phyloP scores from a whole-genome alignment of 2,113 vertebrate genomes.

The Oreochromis tanganicae region DNA sequence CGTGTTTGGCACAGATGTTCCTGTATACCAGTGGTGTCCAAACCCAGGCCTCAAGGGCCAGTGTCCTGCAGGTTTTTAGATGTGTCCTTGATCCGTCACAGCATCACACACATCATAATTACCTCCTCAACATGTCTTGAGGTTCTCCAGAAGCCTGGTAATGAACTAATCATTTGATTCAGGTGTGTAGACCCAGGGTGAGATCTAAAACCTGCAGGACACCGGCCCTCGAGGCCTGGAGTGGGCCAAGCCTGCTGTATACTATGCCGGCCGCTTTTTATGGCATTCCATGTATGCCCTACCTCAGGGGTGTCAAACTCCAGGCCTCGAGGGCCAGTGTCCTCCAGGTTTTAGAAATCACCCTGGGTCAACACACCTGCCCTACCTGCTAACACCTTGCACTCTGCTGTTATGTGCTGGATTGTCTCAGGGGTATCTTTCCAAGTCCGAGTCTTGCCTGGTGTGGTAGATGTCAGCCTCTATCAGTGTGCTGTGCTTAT shows the following conservation, averaged over 20 bases:
- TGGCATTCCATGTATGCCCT: neutral
- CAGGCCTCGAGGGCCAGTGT: too few relatives aligned
- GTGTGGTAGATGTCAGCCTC: too few relatives aligned
- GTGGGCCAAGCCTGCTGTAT: neutral
- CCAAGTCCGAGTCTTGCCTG: too few relatives aligned
- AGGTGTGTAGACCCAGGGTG: neutral
- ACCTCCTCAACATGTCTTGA: neutral
- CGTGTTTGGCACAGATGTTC: neutral
- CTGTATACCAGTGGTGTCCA: neutral
- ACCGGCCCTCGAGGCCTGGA: neutral
- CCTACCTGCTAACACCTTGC: too few relatives aligned
- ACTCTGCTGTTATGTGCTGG: too few relatives aligned
- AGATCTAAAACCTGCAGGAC: neutral
- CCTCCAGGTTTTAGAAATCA: too few relatives aligned
- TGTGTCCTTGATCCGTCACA: neutral
- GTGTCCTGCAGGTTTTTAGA: neutral
- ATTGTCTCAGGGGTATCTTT: too few relatives aligned
- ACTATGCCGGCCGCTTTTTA: neutral
- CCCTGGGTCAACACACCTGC: too few relatives aligned
- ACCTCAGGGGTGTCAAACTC: too few relatives aligned
- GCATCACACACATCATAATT: neutral
- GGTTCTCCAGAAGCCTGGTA: neutral
- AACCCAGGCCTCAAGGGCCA: rapidly evolving
- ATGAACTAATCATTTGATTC: neutral
- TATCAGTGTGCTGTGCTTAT: too few relatives aligned